These are phyloP conservation scores for Drosophila lacicola DNA, from an alignment of 2,888 invertebrate genomes.

Conservation along the genomic window DNA sequence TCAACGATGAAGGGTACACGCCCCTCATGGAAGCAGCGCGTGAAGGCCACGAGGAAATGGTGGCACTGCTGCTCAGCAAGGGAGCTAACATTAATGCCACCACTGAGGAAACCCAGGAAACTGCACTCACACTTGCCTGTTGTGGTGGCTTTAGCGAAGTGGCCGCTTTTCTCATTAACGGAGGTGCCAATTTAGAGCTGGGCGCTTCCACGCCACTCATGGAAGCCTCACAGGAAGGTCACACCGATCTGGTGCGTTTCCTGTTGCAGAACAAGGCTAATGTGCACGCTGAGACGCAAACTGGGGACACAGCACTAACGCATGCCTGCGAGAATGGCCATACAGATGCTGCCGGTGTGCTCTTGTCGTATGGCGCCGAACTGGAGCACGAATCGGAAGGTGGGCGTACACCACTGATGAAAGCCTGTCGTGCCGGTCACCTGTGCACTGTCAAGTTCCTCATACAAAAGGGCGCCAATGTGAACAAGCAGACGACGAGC, in stretches of 20 bases:
- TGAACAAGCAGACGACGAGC: slow-evolving; percentile 95
- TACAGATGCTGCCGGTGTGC: slow-evolving; percentile 97
- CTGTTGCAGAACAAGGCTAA: slow-evolving; percentile 93
- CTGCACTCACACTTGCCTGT: slow-evolving; percentile 96
- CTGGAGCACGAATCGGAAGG: slow-evolving; percentile 98
- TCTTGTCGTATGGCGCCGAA: slow-evolving; percentile 95
- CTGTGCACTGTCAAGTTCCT: slow-evolving; percentile 98
- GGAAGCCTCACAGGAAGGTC: slow-evolving; percentile 99
- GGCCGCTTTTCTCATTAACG: slow-evolving; percentile 97
- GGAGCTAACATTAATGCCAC: slow-evolving; percentile 99
- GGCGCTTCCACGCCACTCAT: slow-evolving; percentile 98
- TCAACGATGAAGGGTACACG: slow-evolving; percentile 99
- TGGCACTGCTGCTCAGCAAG: slow-evolving; percentile 95
- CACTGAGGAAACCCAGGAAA: slow-evolving; percentile 99
- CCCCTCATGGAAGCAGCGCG: slow-evolving; percentile 99
- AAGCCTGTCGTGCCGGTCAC: slow-evolving; percentile 98
- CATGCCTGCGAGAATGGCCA: slow-evolving; percentile 99
- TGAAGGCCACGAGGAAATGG: slow-evolving; percentile 99
- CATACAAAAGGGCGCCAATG: slow-evolving; percentile 93
- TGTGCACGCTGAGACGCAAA: slow-evolving; percentile 97
- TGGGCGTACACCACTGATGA: slow-evolving; percentile 99
- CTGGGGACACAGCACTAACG: slow-evolving; percentile 97
- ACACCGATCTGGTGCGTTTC: slow-evolving; percentile 94
- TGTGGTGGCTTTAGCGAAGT: slow-evolving; percentile 98
- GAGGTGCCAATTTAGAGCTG: slow-evolving; percentile 96